Base-by-base conservation (phyloP, 2,113 vertebrate species). In the Fregetta grallaria region DNA sequence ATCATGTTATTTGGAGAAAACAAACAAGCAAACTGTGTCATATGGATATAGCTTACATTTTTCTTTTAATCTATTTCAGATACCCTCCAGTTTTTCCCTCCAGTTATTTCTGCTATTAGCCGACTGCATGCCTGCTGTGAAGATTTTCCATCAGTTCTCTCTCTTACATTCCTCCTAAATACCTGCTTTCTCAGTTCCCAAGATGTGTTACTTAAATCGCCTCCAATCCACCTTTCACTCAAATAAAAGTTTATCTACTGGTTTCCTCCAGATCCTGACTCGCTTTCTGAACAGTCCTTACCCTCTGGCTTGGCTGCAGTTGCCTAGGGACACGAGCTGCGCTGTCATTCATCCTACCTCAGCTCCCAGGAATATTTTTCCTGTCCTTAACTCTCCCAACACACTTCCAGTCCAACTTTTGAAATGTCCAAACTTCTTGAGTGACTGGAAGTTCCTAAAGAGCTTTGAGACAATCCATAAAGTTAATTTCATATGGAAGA, bases 311-410 rank as follows among this genome's bases (percentile, higher is more conserved):
- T 55, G 61, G 67, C n/a, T 79, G 47, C 58, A 80, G 63, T 32
- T 70, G 20, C 21, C 56, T 5, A 40, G 0, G 0, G 26, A 16
- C 34, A 10, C 0, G 3, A 77, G 27, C 25, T 62, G 47, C 2
- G 14, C 56, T 53, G 21, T 30, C n/a, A 6, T 9, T 50, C n/a
- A 38, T 25, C n/a, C 32, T 53, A 16, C 36, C 19, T 32, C 52
- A 56, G 23, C 59, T 58, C 26, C 23, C 20, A 67, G 49, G 17
- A 87, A 42, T 2, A 7, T 15, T 18, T 27, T 72, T 52, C 65
- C 47, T 15, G 4, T 45, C 32, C 53, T 74, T 22, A 47, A 29
- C 12, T n/a, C 38, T 84, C 55, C 38, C 47, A 50, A 12, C 14
- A 67, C 15, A 23, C 27, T 47, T 67, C 58, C 49, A 58, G 58